Conservation (phyloP, 2,888 invertebrate genomes). For the Rhogogaster chlorosoma region DNA sequence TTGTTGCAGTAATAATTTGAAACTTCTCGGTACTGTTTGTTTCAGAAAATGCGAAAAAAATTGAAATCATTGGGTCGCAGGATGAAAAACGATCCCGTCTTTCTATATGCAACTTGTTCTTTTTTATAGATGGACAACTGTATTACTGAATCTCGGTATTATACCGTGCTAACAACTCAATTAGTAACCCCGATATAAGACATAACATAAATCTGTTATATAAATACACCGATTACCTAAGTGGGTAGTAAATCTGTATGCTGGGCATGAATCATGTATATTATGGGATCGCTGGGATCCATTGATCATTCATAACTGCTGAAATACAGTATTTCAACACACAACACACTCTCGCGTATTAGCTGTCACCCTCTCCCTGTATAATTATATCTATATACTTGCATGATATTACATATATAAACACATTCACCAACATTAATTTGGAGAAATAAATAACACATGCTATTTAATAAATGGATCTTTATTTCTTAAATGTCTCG, state of each 20-base stretch:
- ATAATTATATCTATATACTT: background rate
- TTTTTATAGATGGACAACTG: constrained; percentile 70
- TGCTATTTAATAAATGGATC: background rate
- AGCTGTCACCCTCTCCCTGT: background rate
- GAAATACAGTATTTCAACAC: too few species aligned
- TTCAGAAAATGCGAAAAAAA: constrained; percentile 73
- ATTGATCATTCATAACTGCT: background rate
- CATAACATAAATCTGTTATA: background rate
- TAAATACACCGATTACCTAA: background rate
- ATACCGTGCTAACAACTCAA: background rate
- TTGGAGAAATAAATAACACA: background rate
- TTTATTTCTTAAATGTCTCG: constrained; percentile 10
- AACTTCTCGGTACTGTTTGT: constrained; percentile 38
- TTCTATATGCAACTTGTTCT: constrained; percentile 73
- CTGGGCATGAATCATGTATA: background rate
- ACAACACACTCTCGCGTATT: background rate
- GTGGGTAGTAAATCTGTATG: background rate
- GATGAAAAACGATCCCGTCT: constrained; percentile 70
- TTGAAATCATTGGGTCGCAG: constrained; percentile 68
- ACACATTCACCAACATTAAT: background rate
- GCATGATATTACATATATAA: background rate
- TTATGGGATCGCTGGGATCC: background rate
- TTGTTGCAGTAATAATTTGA: background rate
- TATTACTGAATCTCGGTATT: constrained; percentile 65
- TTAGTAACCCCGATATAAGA: background rate